Evolutionary conservation across 2,888 invertebrate genomes (phyloP), one percentile per base, ranked within the genome.

Genomic region (Patella pellucida): DNA sequence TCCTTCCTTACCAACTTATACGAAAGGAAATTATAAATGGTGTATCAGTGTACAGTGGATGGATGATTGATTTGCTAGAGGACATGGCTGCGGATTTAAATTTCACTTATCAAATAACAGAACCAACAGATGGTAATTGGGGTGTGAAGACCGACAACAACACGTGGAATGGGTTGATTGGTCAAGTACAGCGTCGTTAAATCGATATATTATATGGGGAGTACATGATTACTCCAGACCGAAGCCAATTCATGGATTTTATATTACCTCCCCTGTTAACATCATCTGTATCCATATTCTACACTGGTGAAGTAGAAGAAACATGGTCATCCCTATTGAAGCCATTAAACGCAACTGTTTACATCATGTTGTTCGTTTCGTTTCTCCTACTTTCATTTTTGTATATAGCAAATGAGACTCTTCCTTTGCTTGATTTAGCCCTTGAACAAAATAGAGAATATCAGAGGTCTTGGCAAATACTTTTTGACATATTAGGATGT

Each of bases 231-330:
- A 67, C 62, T 31, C 23, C 31, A 23, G 51, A 68, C 14, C 41
- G 73, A 31, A 68, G 19, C 51, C 19, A n/a, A n/a, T 52, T 73
- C 15, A 73, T 73, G 73, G 73, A 73, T 68, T 73, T 19, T 68
- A 52, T 73, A 50, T 73, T 67, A 52, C 73, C 73, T 12, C 51
- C 73, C 11, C 27, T 27, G 68, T 23, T 52, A 52, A 67, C 73
- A n/a, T 52, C 67, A 52, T 51, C 27, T 16, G 23, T 73, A 50
- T 67, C 52, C 14, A 52, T 73, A n/a, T 16, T 73, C 19, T 73
- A 68, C 62, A 67, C 67, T 31, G 68, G 68, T 19, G 73, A 73
- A 23, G 23, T 51, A 19, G 51, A 73, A 14, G 50, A 68, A 3
- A 27, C 23, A 51, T 68, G 67, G 19, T n/a, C 27, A 3, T 19